Conservation (phyloP, 2,113 vertebrate genomes). For the Deroptyus accipitrinus region DNA sequence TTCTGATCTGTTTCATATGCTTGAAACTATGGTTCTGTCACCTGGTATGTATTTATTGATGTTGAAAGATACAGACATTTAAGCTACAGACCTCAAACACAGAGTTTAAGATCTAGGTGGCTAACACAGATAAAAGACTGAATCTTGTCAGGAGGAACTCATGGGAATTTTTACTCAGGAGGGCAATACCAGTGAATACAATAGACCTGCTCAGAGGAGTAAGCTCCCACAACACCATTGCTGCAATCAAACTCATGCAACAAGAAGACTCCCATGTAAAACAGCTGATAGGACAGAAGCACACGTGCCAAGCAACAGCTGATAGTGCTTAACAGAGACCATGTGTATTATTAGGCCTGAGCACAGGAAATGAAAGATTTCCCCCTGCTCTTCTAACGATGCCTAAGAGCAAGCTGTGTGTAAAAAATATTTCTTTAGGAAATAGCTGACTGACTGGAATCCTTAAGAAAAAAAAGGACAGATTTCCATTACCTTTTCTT, state of each 20-base stretch:
- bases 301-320: not conserved
- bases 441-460: constrained; percentile 29
- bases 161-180: not conserved
- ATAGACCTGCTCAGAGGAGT: not conserved
- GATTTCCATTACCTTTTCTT: constrained; percentile 31
- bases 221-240: not conserved
- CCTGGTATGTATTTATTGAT: not conserved
- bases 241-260: not conserved
- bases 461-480: not conserved
- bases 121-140: not conserved
- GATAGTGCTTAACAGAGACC: not conserved
- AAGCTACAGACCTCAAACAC: not conserved
- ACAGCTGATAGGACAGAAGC: not conserved
- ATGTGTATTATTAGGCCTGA: not conserved
- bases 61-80: not conserved
- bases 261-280: accelerated
- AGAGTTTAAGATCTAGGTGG: not conserved
- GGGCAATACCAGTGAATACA: not conserved
- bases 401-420: not conserved
- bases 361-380: constrained; percentile 41
- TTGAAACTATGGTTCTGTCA: not conserved
- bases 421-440: constrained; percentile 49
- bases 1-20: not conserved
- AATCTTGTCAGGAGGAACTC: not conserved
- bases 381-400: constrained; percentile 3